Evolutionary conservation across 2,113 vertebrate genomes (phyloP), one percentile per base, ranked within the genome.

Genomic region (Eulacestoma nigropectus): DNA sequence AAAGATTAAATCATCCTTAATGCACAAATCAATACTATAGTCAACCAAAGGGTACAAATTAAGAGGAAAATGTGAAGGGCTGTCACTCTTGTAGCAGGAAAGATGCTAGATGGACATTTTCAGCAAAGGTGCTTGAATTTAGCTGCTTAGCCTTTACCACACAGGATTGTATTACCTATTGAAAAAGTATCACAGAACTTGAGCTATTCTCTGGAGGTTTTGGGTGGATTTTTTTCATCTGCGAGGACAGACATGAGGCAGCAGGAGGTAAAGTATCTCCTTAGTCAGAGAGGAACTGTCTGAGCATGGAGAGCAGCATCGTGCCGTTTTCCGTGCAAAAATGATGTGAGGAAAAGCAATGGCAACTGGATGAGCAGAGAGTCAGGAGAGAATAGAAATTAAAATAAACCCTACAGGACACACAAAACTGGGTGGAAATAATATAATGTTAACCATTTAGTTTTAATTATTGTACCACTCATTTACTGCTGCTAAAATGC

Each of bases 1-100:
- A 92, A 94, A 95, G 92, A 92, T 93, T 92, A 96, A 95, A 96
- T 96, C 90, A 94, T 88, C 69, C 76, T 78, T 93, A 92, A 97
- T 88, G 76, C 68, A 93, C 75, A 78, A 95, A 93, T 96, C 93
- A 89, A 95, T 92, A 92, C 29, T 60, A 67, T 16, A 90, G 85
- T 87, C 89, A 89, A 92, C 68, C 65, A 87, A 94, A 87, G 80
- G 56, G 69, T 97, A 95, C 52, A 72, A 91, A 96, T 95, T 64
- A 78, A 91, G 84, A 94, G 25, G 42, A 46, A 93, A 95, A 89
- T 59, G 80, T 72, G 86, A 92, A 95, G 50, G 64, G 50, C 68
- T 95, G 79, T 73, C 90, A 92, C 59, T 94, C 72, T 74, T 67
- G n/a, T 9, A 64, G 53, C 72, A 92, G 68, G 37, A 80, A 84